These are phyloP conservation scores for Rafetus swinhoei DNA, from an alignment of 2,113 vertebrate species.

Conservation along the genomic window DNA sequence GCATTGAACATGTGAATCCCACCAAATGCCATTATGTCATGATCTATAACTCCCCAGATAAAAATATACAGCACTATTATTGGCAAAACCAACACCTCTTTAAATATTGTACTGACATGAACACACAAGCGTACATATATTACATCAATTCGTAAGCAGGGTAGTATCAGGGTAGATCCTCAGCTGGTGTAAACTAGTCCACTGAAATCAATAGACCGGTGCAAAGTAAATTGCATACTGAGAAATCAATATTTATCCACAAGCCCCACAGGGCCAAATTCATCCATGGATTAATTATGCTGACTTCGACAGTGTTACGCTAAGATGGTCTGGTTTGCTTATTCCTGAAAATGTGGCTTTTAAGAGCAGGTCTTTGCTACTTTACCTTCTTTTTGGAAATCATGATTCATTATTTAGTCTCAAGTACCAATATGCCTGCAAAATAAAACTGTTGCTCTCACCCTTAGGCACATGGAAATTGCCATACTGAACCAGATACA, in stretches of 20 bases:
- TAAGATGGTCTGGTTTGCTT: neutral
- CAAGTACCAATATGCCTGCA: neutral
- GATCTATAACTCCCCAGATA: neutral
- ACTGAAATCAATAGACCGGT: neutral
- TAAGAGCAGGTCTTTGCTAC: fast-evolving
- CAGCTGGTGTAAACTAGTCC: neutral
- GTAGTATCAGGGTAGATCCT: conserved; percentile 3
- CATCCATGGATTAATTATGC: neutral
- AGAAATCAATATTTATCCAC: neutral
- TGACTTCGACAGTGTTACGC: conserved; percentile 2
- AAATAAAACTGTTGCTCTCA: too few relatives aligned
- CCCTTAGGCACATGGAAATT: fast-evolving
- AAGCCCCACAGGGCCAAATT: neutral
- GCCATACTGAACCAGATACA: neutral
- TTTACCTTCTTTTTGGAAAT: neutral
- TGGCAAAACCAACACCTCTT: neutral
- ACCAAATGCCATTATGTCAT: neutral
- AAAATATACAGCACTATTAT: neutral
- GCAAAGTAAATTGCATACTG: neutral
- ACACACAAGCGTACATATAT: neutral
- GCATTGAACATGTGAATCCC: neutral
- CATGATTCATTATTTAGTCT: neutral
- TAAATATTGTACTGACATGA: neutral
- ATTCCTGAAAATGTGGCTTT: neutral
- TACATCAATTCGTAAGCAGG: neutral